phyloP scores from a whole-genome alignment of 2,888 invertebrate species.

The Morinoia aosen region DNA sequence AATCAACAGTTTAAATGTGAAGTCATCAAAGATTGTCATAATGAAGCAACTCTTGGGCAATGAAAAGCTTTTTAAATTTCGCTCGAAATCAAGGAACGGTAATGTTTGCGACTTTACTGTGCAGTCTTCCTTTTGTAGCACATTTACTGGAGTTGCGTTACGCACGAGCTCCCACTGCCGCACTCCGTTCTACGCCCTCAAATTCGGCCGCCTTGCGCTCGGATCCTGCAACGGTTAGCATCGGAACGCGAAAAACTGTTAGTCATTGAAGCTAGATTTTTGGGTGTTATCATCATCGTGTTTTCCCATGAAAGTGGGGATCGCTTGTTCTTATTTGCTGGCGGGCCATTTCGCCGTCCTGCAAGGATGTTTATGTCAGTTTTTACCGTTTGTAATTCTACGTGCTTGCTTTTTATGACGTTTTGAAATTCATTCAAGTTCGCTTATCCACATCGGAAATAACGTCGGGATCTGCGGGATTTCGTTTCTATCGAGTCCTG shows the following conservation, averaged over 20 bases:
- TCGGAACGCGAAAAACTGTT: neutral
- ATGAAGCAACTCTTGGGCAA: neutral
- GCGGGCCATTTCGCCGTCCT: neutral
- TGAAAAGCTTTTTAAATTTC: slow-evolving; percentile 15
- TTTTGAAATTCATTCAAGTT: neutral
- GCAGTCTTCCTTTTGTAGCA: neutral
- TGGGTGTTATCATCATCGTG: neutral
- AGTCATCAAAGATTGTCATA: neutral
- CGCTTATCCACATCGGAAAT: neutral
- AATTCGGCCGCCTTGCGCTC: neutral
- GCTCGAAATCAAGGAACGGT: slow-evolving; percentile 5
- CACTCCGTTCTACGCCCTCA: neutral
- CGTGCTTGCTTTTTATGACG: neutral
- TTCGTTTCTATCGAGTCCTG: neutral
- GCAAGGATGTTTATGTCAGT: neutral
- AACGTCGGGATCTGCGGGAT: neutral
- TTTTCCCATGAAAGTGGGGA: neutral
- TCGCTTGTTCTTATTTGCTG: slow-evolving; percentile 4
- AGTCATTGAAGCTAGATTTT: slow-evolving; percentile 31
- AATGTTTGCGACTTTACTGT: neutral
- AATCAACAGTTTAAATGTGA: neutral
- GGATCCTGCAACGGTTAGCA: neutral
- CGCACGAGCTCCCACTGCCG: slow-evolving; percentile 32
- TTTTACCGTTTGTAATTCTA: slow-evolving; percentile 2
- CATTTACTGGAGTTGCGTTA: neutral